phyloP scores from a whole-genome alignment of 2,113 vertebrate species.

The Aythya baeri region DNA sequence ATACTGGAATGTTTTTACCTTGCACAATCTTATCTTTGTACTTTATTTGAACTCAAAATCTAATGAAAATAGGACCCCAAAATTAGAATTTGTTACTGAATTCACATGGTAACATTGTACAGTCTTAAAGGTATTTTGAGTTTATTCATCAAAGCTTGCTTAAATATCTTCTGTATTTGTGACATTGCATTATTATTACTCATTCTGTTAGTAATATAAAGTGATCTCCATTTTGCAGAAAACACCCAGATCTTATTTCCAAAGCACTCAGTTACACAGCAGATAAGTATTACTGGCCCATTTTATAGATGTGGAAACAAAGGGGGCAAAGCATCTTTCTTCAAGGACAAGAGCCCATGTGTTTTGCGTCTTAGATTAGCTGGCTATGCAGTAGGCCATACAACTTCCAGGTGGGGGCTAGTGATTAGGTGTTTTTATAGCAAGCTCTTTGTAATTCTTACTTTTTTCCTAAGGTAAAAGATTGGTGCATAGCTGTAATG shows the following conservation, averaged over 20 bases:
- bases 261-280: constrained; percentile 3
- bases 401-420: constrained; percentile 13
- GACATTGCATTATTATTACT: background rate
- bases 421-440: constrained; percentile 51
- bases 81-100: constrained; percentile 31
- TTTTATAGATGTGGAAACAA: constrained; percentile 12
- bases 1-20: background rate
- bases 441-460: constrained; percentile 34
- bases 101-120: background rate
- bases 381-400: background rate
- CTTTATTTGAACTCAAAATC: constrained; percentile 4
- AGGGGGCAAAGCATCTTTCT: background rate
- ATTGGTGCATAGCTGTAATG: constrained; percentile 9
- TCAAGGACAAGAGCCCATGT: background rate
- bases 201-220: background rate
- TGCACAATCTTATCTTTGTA: background rate
- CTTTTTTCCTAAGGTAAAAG: constrained; percentile 55
- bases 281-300: background rate
- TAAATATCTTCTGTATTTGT: constrained; percentile 5
- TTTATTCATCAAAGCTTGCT: background rate
- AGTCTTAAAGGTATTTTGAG: background rate
- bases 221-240: background rate
- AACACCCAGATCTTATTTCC: background rate
- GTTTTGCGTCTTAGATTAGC: background rate
- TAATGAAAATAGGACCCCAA: background rate